Evolutionary conservation across 1,140 invertebrate species (phyloP).

Genomic region (Drosophila bifasciata): DNA sequence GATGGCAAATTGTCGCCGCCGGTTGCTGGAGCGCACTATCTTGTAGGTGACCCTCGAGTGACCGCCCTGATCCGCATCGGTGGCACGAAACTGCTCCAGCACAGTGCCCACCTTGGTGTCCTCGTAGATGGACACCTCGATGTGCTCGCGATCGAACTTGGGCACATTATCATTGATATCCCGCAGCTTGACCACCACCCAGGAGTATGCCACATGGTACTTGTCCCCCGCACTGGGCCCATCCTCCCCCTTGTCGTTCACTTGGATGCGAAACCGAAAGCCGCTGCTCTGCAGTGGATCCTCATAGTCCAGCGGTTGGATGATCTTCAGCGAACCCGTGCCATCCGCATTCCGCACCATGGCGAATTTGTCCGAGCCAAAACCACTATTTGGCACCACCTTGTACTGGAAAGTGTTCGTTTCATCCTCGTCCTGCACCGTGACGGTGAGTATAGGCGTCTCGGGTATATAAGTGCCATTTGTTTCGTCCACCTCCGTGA

Average conservation of each 20-base stretch:
- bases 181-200: slow-evolving; percentile 87
- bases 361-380: slow-evolving; percentile 88
- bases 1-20: slow-evolving; percentile 86
- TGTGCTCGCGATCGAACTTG: slow-evolving; percentile 86
- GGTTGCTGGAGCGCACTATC: slow-evolving; percentile 87
- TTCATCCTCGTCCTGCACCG: slow-evolving; percentile 88
- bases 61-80: slow-evolving; percentile 87
- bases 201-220: slow-evolving; percentile 87
- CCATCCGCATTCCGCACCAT: slow-evolving; percentile 88
- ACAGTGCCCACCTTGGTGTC: slow-evolving; percentile 87
- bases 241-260: slow-evolving; percentile 85
- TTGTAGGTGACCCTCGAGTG: slow-evolving; percentile 86
- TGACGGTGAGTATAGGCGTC: slow-evolving; percentile 87
- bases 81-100: slow-evolving; percentile 87
- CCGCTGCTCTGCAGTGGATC: slow-evolving; percentile 86
- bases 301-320: slow-evolving; percentile 87
- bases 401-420: slow-evolving; percentile 86
- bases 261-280: slow-evolving; percentile 87
- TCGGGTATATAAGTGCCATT: slow-evolving; percentile 87
- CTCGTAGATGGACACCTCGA: slow-evolving; percentile 87
- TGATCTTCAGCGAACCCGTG: slow-evolving; percentile 88
- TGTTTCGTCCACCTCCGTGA: slow-evolving; percentile 88
- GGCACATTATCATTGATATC: slow-evolving; percentile 88
- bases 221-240: slow-evolving; percentile 85
- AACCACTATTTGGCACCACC: slow-evolving; percentile 87